Base-by-base conservation (phyloP, 1,140 invertebrate genomes). In the Pseudomyrmex concolor region DNA sequence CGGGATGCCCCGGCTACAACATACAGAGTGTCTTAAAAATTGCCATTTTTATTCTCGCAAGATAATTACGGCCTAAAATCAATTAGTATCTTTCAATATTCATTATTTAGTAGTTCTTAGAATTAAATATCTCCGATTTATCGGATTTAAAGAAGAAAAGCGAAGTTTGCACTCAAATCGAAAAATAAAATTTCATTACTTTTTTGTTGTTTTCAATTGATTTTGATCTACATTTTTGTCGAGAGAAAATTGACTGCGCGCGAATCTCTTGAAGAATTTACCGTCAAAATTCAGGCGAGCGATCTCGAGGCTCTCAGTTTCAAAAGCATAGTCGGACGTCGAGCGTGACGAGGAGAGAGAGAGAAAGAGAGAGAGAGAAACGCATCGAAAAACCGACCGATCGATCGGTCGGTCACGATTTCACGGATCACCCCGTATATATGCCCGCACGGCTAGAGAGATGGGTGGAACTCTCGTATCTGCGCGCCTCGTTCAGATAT, bases 391-490 rank as follows among this genome's bases (percentile, higher is more conserved):
- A 66, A 83, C 59, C 68, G 70, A 83, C 59, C 68, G 70, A 82
- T 82, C 66, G 64, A 80, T 80, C 76, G 66, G 54, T 59, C 66
- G 43, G 76, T 80, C 76, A 80, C 76, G 76, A 80, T 70, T 80
- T 80, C 66, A 80, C 76, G 76, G 76, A 70, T 80, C 76, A 80
- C 76, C 76, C 76, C 76, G 76, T 80, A 80, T 80, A 80, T 80
- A 57, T 45, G 73, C 76, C 12, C 71, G 57, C 66, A 64, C 71
- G 34, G 72, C 59, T 85, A 84, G 83, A 85, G 63, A 74, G 84
- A 86, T 86, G 84, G 84, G 77, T 85, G 85, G 70, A 86, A 86
- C 85, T 85, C 67, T 85, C 67, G 84, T 82, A 86, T 86, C 84
- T 74, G 84, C 71, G 77, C 76, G 76, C 76, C 34, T 66, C 63